Percentiles rank a stretch among this genome's conserved stretches.
phyloP scores from a whole-genome alignment of 2,113 vertebrate genomes.

The Hippocampus barbouri region DNA sequence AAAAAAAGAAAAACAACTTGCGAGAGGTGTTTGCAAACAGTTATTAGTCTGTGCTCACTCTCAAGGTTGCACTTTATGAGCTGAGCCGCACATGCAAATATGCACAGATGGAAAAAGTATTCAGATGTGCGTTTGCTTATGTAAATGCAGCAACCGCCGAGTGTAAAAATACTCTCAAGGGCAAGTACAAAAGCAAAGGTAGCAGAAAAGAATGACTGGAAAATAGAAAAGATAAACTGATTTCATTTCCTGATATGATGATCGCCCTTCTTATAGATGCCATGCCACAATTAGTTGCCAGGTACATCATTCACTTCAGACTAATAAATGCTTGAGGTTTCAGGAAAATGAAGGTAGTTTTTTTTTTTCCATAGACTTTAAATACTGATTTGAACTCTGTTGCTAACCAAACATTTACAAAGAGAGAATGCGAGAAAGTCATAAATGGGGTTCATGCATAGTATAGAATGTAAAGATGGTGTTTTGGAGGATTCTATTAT shows the following conservation, averaged over 20 bases:
- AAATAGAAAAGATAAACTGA: not conserved
- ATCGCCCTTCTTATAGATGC: not conserved
- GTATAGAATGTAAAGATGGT: too few species aligned
- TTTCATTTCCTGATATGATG: not conserved
- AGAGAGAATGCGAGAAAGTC: too few species aligned
- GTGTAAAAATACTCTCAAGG: not conserved
- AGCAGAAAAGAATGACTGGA: not conserved
- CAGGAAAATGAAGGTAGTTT: too few species aligned
- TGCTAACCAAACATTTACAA: not conserved
- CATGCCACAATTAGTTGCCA: not conserved
- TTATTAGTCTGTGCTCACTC: conserved; percentile 59
- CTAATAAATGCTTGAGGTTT: not conserved
- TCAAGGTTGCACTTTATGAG: conserved; percentile 5
- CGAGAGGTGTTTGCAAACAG: conserved; percentile 57
- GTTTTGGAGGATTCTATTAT: too few species aligned
- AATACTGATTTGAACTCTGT: not conserved
- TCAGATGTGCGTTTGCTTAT: conserved; percentile 4
- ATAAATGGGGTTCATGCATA: too few species aligned
- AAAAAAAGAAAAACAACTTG: conserved; percentile 40
- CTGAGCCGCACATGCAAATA: conserved; percentile 17
- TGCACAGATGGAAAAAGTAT: not conserved
- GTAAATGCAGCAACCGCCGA: conserved; percentile 1
- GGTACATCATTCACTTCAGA: not conserved
- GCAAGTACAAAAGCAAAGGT: not conserved
- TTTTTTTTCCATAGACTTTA: not conserved